Conservation (phyloP, 2,797 vertebrate genomes). For the Sebastes variabilis region DNA sequence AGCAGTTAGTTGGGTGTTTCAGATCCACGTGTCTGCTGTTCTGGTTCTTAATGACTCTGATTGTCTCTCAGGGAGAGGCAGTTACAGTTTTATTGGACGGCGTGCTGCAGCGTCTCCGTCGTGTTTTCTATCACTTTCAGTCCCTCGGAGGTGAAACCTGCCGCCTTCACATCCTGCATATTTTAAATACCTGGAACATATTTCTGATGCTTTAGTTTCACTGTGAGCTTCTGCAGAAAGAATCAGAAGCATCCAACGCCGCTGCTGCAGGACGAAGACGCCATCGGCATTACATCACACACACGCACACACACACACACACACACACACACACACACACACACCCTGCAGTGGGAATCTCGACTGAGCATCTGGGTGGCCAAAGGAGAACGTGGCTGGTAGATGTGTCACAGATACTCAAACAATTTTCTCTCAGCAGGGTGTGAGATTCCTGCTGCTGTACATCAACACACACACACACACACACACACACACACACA, state of each 20-base stretch:
- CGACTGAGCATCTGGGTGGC: not conserved
- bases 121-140: not conserved
- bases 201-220: not conserved
- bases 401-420: constrained; percentile 6
- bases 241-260: not conserved
- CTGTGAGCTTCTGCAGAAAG: not conserved
- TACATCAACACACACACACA: no score
- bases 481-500: not conserved
- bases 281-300: not conserved
- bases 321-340: not conserved
- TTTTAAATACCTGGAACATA: not conserved
- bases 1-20: not conserved
- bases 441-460: not conserved
- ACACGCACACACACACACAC: not conserved
- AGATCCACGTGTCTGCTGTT: not conserved
- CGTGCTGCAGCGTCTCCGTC: not conserved
- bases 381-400: not conserved
- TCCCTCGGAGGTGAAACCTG: not conserved
- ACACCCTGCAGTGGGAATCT: not conserved
- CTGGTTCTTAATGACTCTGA: no score
- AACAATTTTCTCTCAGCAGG: not conserved
- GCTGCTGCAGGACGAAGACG: not conserved
- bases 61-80: not conserved
- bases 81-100: no score
- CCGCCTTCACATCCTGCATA: not conserved